Evolutionary conservation across 2,888 invertebrate genomes (phyloP).

Genomic region (Hemistola chrysoprasaria): DNA sequence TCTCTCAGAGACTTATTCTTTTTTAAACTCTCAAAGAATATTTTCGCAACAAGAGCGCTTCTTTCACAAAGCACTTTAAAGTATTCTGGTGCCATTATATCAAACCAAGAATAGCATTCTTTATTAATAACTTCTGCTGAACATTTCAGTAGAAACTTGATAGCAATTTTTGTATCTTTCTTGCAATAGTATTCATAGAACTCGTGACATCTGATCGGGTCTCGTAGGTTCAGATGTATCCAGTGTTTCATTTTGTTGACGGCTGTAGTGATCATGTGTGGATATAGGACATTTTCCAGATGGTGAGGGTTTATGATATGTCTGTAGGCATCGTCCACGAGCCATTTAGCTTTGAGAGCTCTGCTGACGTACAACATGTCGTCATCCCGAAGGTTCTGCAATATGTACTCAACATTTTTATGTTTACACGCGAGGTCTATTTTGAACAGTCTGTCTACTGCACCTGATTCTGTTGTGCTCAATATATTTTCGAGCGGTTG

Average conservation of each 20-base stretch:
- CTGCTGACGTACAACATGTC: conserved; percentile 60
- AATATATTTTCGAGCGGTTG: conserved; percentile 14
- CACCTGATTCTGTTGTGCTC: conserved; percentile 14
- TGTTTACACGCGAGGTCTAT: conserved; percentile 47
- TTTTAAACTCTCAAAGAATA: conserved; percentile 47
- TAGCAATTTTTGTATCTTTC: conserved; percentile 37
- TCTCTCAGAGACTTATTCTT: conserved; percentile 20
- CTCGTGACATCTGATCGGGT: conserved; percentile 40
- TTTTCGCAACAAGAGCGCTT: conserved; percentile 41
- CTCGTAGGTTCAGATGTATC: conserved; percentile 30
- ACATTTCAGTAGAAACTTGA: conserved; percentile 51
- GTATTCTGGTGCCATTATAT: conserved; percentile 43
- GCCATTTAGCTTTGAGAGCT: conserved; percentile 43
- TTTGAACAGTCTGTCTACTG: conserved; percentile 30
- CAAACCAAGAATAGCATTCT: conserved; percentile 30
- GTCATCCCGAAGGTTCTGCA: conserved; percentile 48
- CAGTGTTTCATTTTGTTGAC: conserved; percentile 31
- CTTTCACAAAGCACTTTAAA: conserved; percentile 52
- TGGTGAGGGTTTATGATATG: conserved; percentile 28
- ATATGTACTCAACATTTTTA: conserved; percentile 46
- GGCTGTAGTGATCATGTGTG: conserved; percentile 31
- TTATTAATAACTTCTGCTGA: conserved; percentile 40
- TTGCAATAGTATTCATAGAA: conserved; percentile 53
- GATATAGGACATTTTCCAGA: conserved; percentile 29
- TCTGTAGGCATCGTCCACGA: conserved; percentile 22